Base-by-base conservation (phyloP, 1,140 invertebrate species). In the Sinonovacula constricta region DNA sequence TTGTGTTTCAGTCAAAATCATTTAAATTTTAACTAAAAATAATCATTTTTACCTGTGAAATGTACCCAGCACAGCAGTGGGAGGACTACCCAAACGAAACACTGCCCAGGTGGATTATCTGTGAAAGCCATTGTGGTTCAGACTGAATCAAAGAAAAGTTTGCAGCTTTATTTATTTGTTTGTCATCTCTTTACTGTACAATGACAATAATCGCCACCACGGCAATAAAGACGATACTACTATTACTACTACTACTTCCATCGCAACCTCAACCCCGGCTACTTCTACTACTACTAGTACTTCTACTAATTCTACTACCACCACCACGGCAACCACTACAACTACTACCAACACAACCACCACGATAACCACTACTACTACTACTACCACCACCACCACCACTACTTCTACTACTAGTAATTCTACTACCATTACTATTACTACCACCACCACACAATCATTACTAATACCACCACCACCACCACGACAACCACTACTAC, bases 211-310 rank as follows among this genome's bases (percentile, higher is more conserved):
- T 49, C 12, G n/a, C n/a, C 12, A 49, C n/a, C 12, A 49, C n/a
- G n/a, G n/a, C n/a, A 49, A 49, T 49, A 49, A 49, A 14, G n/a
- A 49, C n/a, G 45, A 49, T 60, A 36, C 68, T 22, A 71, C 68
- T 59, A 15, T 14, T 71, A 26, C 68, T n/a, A 45, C 56, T 36
- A 59, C 54, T 59, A 36, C 54, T 30, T 15, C 68, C 39, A 70
- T 30, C 36, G 22, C 67, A 15, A 56, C 53, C 24, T 33, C 56
- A 39, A 1, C 36, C 60, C 2, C 56, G 34, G 39, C 14, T 59
- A 26, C 31, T 60, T 24, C 53, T 45, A 59, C 53, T 59, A 59
- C 53, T 24, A 59, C 53, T 59, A 39, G 0, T 59, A 34, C 0
- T 57, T 24, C 51, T 57, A 56, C 51, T 34, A 31, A 3, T 60